These are phyloP conservation scores for Artibeus lituratus DNA, from an alignment of 2,797 vertebrate species.

Conservation along the genomic window DNA sequence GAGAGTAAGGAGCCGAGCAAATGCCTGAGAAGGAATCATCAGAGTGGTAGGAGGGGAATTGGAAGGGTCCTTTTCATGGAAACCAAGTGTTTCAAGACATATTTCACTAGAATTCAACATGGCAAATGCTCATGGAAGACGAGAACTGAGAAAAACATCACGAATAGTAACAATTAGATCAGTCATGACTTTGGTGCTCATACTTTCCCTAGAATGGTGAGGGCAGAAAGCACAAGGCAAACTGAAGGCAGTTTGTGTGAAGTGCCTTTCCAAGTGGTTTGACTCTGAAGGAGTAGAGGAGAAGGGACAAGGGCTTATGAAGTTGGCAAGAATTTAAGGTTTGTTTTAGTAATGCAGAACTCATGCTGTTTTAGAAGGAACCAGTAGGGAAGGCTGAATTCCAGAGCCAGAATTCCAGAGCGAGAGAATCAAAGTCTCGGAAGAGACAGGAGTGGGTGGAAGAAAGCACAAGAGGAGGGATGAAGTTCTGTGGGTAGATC, in stretches of 20 bases:
- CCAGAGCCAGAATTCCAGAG: not conserved
- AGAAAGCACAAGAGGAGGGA: not conserved
- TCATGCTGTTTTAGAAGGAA: not conserved
- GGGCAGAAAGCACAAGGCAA: not conserved
- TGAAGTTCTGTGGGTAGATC: not conserved
- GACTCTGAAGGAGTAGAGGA: not conserved
- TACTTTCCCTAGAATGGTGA: not conserved
- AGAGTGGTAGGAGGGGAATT: not conserved
- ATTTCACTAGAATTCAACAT: not conserved
- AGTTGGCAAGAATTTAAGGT: not conserved
- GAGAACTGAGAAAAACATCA: not conserved
- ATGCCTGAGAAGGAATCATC: not conserved
- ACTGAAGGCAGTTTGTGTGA: not conserved
- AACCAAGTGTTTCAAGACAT: constrained; percentile 3
- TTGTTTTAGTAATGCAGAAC: not conserved
- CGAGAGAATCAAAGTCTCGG: not conserved
- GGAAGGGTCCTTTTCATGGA: not conserved
- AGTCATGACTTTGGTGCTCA: not conserved
- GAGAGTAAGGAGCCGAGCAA: not conserved
- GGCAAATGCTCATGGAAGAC: not conserved
- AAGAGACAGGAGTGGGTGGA: not conserved
- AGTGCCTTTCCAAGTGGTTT: not conserved
- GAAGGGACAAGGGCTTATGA: not conserved
- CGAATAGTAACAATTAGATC: not conserved
- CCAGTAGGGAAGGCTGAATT: not conserved